Evolutionary conservation across 1,140 invertebrate genomes (phyloP), one percentile per base, ranked within the genome.

Genomic region (Drosophila triauraria): DNA sequence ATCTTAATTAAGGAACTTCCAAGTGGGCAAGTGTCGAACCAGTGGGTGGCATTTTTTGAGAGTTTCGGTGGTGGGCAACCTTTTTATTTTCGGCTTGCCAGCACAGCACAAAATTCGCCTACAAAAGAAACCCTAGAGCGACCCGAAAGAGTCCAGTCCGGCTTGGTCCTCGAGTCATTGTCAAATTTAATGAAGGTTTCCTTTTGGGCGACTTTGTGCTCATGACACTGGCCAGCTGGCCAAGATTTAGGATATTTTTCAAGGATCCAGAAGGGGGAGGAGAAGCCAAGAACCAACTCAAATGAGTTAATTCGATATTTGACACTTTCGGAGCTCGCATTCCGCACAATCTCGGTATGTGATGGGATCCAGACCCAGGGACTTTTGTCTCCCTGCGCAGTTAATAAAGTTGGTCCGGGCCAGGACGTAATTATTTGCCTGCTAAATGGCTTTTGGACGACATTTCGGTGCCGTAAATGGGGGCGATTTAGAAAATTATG

Each of bases 271-370:
- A 54, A 25, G 20, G 53, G 35, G 20, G 13, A 61, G 56, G n/a
- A 27, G 42, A n/a, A 30, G 54, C 27, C 40, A 53, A 63, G 64
- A 47, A 48, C 30, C 47, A 68, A 71, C 60, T 76, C 65, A 69
- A 91, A 90, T 90, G 85, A 90, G 85, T 90, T 90, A 90, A 90
- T 90, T 90, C 85, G 85, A 85, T 91, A 90, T 91, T 90, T 90
- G 85, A 90, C 85, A 90, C 85, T 90, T 90, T 88, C 78, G 50
- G 78, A 82, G 62, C 53, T 40, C 83, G 63, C 83, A 84, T 84
- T 84, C 82, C 82, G 62, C 38, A 46, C 63, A 35, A 48, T 69
- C 62, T 71, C 67, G 69, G 69, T 59, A 43, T 72, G 69, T 72
- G 67, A 72, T 42, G 68, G 68, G 42, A 47, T 38, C 64, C 43